Percentiles rank a stretch among this genome's conserved stretches.
These are phyloP conservation scores for Serripes groenlandicus DNA, from an alignment of 2,888 invertebrate genomes.

Conservation along the genomic window DNA sequence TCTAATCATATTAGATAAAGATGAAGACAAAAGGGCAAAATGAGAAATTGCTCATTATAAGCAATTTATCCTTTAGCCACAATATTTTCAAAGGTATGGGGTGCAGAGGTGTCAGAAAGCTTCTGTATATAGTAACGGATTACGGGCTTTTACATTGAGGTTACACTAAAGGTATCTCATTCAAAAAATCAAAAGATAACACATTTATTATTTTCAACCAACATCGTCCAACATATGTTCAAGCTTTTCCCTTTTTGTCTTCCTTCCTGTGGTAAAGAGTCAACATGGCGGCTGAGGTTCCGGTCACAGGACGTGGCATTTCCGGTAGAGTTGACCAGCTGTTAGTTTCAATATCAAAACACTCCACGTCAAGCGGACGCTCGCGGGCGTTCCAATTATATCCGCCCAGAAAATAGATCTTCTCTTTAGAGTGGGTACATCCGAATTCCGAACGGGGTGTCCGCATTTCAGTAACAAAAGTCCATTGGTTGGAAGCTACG, in stretches of 20 bases:
- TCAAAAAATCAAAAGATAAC: too few relatives aligned
- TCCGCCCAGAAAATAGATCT: constrained; percentile 76
- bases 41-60: background rate
- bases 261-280: background rate
- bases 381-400: constrained; percentile 75
- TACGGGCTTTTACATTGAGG: too few relatives aligned
- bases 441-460: constrained; percentile 77
- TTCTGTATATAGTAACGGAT: too few relatives aligned
- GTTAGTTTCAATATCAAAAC: constrained; percentile 67
- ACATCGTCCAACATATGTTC: too few relatives aligned
- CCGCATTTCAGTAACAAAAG: constrained; percentile 63
- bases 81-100: background rate
- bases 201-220: too few relatives aligned
- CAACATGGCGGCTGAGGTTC: constrained; percentile 58
- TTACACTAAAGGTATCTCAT: too few relatives aligned
- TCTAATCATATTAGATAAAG: too few relatives aligned
- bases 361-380: constrained; percentile 69
- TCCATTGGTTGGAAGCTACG: constrained; percentile 71
- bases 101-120: too few relatives aligned
- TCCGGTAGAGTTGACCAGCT: constrained; percentile 63
- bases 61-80: constrained; percentile 15
- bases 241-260: background rate
- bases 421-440: constrained; percentile 61
- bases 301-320: constrained; percentile 67
- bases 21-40: background rate